Base-by-base conservation (phyloP, 2,797 vertebrate species). In the Clamator glandarius region DNA sequence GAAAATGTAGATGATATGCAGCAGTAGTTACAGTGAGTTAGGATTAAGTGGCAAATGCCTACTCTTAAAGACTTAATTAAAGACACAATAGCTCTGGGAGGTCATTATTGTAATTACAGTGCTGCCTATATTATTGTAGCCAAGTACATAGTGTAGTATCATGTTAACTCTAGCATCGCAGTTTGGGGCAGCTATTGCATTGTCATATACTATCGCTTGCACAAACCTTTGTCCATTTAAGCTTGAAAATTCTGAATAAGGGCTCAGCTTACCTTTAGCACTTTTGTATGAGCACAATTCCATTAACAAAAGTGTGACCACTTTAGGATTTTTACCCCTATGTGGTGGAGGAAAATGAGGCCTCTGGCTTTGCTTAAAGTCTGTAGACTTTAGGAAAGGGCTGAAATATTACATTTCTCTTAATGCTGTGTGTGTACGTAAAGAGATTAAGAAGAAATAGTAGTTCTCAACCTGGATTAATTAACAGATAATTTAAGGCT, bases 51-150 rank as follows among this genome's bases (percentile, higher is more conserved):
- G 97, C 93, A 97, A 97, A 96, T 97, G 97, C 97, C 98, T 97
- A 69, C 94, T 96, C 96, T 97, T 97, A 97, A 96, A 98, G 96
- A 96, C 97, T 97, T 98, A 98, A 98, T 98, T 98, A 98, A 98
- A 97, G 97, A 97, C 97, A 98, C 97, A 98, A 94, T 97, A 97
- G 97, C 97, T 97, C 92, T 97, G 96, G 97, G 96, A 97, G 98
- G 97, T 97, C 97, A 96, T 98, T 97, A 97, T 58, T 92, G 92
- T 97, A 97, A 98, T 98, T 97, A 97, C 94, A 96, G 94, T 55
- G 73, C 95, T 28, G 24, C 87, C 97, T 97, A 93, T 97, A 96
- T 96, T 97, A 97, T 96, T 95, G 95, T 95, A 96, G 96, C 90
- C 70, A 87, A 93, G 95, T 58, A 57, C 87, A 54, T 84, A 93